Evolutionary conservation across 2,888 invertebrate species (phyloP), one percentile per base, ranked within the genome.

Genomic region (Eilema sororculum): DNA sequence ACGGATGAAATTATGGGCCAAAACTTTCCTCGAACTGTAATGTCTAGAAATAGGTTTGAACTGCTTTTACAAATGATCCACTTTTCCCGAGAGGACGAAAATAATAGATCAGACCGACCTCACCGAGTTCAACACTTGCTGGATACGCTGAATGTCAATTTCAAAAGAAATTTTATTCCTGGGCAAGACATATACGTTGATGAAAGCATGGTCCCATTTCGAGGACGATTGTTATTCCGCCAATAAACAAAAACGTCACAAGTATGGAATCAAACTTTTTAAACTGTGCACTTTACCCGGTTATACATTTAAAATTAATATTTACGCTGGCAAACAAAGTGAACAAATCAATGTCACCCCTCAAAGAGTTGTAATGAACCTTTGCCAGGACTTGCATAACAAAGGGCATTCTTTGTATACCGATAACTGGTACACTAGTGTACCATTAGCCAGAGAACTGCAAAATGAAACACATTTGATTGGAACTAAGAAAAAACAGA

Each of bases 1-100:
- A 81, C n/a, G 56, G 70, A 84, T 76, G 65, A 76, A 69, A 77
- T 76, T 59, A 74, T 78, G 66, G 74, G 78, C 5, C 84, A 80
- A 59, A 63, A 73, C 60, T 82, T 83, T 80, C 74, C 84, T 28
- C 62, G 77, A 57, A 78, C 78, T 28, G 58, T 84, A 24, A 84
- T 85, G 80, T 65, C 79, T 65, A 71, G 85, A 33, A 86, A 86
- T 71, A 62, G 84, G 9, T 87, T 86, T 68, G 84, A 69, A 16
- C 12, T 69, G 6, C 37, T 69, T 6, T 59, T 69, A 25, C 68
- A 64, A 52, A 69, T 69, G 64, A 20, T 69, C 2, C 68, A 69
- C 20, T 69, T 64, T 30, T 68, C 68, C 5, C 20, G 12, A 41
- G 3, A 68, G n/a, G 63, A 68, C 22, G 25, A 68, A 9, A 33